These are phyloP conservation scores for Tridacna gigas DNA, from an alignment of 2,888 invertebrate species.

Conservation along the genomic window DNA sequence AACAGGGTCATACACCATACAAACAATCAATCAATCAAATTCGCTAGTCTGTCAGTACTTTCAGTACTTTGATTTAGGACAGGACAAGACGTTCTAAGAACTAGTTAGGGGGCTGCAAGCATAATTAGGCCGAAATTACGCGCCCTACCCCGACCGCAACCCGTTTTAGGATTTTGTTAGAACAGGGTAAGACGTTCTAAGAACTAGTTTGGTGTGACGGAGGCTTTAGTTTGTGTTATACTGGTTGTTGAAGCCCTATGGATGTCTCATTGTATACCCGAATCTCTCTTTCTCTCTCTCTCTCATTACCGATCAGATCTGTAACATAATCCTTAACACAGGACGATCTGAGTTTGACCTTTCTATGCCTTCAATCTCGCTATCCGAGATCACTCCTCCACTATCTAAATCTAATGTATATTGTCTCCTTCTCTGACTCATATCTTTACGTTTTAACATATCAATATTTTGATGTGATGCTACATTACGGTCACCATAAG, in stretches of 20 bases:
- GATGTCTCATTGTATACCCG: background rate
- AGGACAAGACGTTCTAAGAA: too few relatives aligned
- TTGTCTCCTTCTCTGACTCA: background rate
- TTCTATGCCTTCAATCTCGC: background rate
- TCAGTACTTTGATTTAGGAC: too few relatives aligned
- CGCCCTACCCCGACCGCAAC: too few relatives aligned
- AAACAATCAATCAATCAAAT: too few relatives aligned
- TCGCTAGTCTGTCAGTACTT: too few relatives aligned
- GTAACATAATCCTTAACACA: conserved; percentile 20
- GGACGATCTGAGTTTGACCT: background rate
- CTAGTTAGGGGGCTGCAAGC: too few relatives aligned
- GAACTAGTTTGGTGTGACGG: background rate
- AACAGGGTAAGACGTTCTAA: too few relatives aligned
- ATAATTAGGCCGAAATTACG: too few relatives aligned
- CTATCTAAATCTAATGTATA: background rate
- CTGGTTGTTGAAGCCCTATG: background rate
- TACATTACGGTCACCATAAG: conserved; percentile 53
- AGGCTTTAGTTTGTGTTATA: background rate
- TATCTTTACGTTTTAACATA: conserved; percentile 16
- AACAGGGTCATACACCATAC: too few relatives aligned
- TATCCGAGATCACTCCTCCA: background rate
- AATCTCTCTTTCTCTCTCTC: background rate
- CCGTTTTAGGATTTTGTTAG: too few relatives aligned
- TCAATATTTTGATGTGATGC: conserved; percentile 69
- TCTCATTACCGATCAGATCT: background rate